Conservation (phyloP, 2,797 vertebrate genomes). For the Amphiprion clarkii region DNA sequence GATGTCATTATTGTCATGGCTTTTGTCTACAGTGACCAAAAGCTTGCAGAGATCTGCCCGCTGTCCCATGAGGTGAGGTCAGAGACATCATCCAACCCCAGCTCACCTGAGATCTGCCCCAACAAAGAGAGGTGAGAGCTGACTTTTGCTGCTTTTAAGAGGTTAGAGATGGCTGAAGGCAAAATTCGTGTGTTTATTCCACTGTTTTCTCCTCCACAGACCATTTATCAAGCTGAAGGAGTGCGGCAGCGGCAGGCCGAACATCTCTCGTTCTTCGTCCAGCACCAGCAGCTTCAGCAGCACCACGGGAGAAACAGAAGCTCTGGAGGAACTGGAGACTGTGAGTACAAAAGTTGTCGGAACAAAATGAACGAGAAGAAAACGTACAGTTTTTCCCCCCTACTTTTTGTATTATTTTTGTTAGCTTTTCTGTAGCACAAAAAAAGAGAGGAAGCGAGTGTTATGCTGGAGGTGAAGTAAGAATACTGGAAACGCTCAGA, state of each 20-base stretch:
- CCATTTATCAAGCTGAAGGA: slow-evolving; percentile 93
- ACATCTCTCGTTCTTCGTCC: slow-evolving; percentile 97
- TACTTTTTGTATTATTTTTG: background rate
- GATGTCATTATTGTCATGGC: background rate
- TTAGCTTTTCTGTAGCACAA: background rate
- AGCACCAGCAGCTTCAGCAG: slow-evolving; percentile 99
- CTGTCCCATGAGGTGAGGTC: slow-evolving; percentile 92
- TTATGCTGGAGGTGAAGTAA: background rate
- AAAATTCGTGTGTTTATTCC: too few species aligned
- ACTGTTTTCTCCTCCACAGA: slow-evolving; percentile 71
- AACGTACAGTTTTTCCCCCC: background rate
- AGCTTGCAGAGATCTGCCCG: slow-evolving; percentile 87
- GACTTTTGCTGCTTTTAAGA: too few species aligned
- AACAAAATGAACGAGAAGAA: background rate
- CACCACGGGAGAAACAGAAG: slow-evolving; percentile 93
- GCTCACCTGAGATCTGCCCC: slow-evolving; percentile 96
- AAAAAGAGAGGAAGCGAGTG: background rate
- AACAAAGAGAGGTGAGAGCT: slow-evolving; percentile 93
- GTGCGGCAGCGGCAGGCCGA: slow-evolving; percentile 85
- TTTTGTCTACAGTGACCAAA: slow-evolving; percentile 87
- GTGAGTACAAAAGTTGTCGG: slow-evolving; percentile 63
- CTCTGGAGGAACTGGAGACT: slow-evolving; percentile 92
- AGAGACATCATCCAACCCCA: slow-evolving; percentile 95
- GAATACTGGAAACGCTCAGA: background rate
- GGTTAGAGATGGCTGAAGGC: too few species aligned